Percentiles rank a stretch among this genome's conserved stretches.
Evolutionary conservation across 2,888 invertebrate species (phyloP).

Genomic region (Nomada goodeniana): DNA sequence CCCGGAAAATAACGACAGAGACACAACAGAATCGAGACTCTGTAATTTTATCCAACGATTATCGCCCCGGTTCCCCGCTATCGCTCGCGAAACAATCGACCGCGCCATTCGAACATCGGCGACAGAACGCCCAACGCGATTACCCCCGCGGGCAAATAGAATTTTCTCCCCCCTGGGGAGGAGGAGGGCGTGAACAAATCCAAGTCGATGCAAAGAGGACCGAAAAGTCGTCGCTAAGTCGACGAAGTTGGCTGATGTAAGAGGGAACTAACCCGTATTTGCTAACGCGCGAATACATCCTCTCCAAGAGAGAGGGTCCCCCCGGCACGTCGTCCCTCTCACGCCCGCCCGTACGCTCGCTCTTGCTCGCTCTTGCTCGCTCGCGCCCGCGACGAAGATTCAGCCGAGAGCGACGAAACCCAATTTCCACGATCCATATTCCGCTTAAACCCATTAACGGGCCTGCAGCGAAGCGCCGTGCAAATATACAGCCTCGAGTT

Average conservation of each 20-base stretch:
- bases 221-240: constrained; percentile 60
- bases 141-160: constrained; percentile 20
- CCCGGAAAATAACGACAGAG: too few relatives aligned
- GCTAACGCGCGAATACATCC: constrained; percentile 57
- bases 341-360: not conserved
- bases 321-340: not conserved
- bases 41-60: too few relatives aligned
- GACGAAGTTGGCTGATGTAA: constrained; percentile 47
- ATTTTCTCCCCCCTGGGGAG: not conserved
- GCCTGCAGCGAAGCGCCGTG: constrained; percentile 46
- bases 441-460: constrained; percentile 69
- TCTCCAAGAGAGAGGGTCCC: not conserved
- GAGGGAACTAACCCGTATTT: constrained; percentile 66
- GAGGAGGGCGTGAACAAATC: not conserved
- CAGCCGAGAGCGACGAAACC: constrained; percentile 65
- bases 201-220: constrained; percentile 14
- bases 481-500: constrained; percentile 48
- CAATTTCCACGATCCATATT: constrained; percentile 69
- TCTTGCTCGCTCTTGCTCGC: not conserved
- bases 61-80: not conserved
- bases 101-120: constrained; percentile 3
- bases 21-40: too few relatives aligned
- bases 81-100: not conserved
- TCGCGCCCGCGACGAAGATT: constrained; percentile 27
- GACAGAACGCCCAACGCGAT: constrained; percentile 14